Evolutionary conservation across 1,140 invertebrate genomes (phyloP), one percentile per base, ranked within the genome.

Genomic region (Drosophila simulans): DNA sequence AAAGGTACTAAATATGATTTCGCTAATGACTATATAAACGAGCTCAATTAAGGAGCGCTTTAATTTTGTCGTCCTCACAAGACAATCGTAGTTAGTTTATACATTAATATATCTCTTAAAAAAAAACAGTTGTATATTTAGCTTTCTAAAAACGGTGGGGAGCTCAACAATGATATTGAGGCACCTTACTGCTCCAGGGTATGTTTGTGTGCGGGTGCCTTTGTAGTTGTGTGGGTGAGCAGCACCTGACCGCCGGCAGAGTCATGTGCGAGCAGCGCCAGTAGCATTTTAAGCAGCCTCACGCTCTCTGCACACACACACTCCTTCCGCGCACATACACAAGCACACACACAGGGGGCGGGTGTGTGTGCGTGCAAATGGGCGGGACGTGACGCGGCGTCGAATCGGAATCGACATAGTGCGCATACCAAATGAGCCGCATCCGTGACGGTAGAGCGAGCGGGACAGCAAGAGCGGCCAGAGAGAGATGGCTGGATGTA

Each of bases 221-320:
- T 13, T n/a, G 22, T 34, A 20, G 51, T 13, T 51, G 57, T 76
- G 69, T 82, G 70, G 77, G 75, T 73, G 83, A 65, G 83, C 71
- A 45, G 77, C 85, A 92, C 89, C 91, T 92, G 91, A 92, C 91
- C 75, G 69, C 56, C 54, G 59, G 77, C 45, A 75, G 74, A 80
- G 91, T 92, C 91, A 92, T 92, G 86, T 89, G 85, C 91, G 57
- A 58, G 79, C 51, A 70, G 80, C 82, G 82, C 90, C 90, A 91
- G 90, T 91, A 91, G 91, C 91, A 92, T 91, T 92, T 92, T 92
- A 91, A 92, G 83, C 90, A 92, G 90, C 73, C 80, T 91, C 91
- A 92, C 91, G 91, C 90, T 84, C 78, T 73, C 43, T 69, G 58
- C 78, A 64, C 73, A 70, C 68, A 74, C 74, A 59, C 45, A 60